Evolutionary conservation across 2,797 vertebrate genomes (phyloP).

Genomic region (Diceros bicornis): DNA sequence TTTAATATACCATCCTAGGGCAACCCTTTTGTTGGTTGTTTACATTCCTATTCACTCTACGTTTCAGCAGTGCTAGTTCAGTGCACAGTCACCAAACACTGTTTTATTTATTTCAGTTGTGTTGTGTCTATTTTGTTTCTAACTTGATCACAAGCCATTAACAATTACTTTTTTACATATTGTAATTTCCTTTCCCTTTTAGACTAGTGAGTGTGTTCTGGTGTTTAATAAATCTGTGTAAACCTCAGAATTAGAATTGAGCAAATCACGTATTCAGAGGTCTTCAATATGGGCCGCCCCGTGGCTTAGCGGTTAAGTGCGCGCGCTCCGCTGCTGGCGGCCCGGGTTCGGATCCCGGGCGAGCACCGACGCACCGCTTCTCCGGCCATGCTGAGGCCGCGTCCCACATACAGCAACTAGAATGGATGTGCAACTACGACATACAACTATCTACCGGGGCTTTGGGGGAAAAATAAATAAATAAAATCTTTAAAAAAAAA

Average conservation of each 20-base stretch:
- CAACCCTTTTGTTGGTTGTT: neutral
- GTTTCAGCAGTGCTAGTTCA: constrained; percentile 35
- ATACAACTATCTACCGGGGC: too few species aligned
- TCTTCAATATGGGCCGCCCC: too few species aligned
- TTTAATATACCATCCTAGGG: neutral
- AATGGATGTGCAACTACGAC: too few species aligned
- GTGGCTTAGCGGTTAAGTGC: too few species aligned
- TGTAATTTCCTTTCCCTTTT: constrained; percentile 17
- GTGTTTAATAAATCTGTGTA: constrained; percentile 68
- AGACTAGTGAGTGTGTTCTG: neutral
- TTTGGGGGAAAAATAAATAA: too few species aligned
- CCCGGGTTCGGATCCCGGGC: too few species aligned
- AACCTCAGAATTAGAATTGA: constrained; percentile 74
- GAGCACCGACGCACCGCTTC: too few species aligned
- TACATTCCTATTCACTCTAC: neutral
- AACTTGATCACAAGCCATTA: neutral
- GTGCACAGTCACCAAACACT: neutral
- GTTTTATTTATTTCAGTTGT: constrained; percentile 45
- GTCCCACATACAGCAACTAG: too few species aligned
- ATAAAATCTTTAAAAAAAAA: too few species aligned
- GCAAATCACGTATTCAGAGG: constrained; percentile 54
- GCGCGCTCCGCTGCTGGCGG: too few species aligned
- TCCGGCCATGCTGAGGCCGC: too few species aligned
- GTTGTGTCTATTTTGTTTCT: neutral
- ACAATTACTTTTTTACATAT: constrained; percentile 11